Base-by-base conservation (phyloP, 2,888 invertebrate species). In the Scelioninae gen. 2 region DNA sequence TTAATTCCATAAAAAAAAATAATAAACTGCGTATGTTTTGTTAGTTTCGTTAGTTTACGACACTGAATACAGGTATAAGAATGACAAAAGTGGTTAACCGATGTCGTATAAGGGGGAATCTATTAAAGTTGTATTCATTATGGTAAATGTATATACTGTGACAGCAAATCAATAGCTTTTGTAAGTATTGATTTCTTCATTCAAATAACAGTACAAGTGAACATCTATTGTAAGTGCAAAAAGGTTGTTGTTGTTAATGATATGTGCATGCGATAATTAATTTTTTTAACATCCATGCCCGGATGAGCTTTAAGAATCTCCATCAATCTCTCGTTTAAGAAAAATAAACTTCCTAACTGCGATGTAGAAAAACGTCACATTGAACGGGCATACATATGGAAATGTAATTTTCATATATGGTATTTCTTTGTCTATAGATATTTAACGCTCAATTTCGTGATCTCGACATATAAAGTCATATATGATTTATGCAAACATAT, bases 161-260 rank as follows among this genome's bases (percentile, higher is more conserved):
- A 57, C 55, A 48, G 33, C 39, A 57, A 57, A 65, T 65, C 55
- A 48, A 65, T 65, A 65, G 55, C 55, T 65, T 65, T 65, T 65
- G 55, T 55, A 55, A 46, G 55, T 55, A 65, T 55, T 65, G 65
- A 65, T 55, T 55, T 65, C 65, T 48, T 65, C 65, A 55, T 65
- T 55, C 55, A 48, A 65, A 55, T 55, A 48, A 55, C 55, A 55
- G 48, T 39, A 55, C 18, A 35, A 25, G 19, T 39, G 50, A 45
- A 48, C 19, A 48, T 33, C 50, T 33, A 50, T 52, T 63, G 61
- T 52, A 9, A 41, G 28, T 19, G n/a, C n/a, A 0, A 16, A n/a
- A 4, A 31, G 35, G 15, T 57, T 46, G 46, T 58, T 28, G 16
- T 6, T 25, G 7, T 13, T 22, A 58, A 46, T 58, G 35, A 46